Conservation (phyloP, 2,888 invertebrate species). For the Apoda limacodes region DNA sequence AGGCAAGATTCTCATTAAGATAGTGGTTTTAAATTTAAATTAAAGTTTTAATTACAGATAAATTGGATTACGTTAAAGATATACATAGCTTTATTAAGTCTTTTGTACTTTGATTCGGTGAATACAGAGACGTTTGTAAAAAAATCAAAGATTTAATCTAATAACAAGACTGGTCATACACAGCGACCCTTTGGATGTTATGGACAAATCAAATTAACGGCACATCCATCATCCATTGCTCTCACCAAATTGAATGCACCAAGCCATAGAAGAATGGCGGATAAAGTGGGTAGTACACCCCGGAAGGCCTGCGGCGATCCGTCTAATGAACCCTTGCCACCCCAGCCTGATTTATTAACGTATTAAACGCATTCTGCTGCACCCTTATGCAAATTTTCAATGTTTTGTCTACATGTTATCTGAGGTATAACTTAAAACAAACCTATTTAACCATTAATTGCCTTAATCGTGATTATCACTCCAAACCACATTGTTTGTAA, state of each 20-base stretch:
- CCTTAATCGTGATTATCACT: too few relatives aligned
- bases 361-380: conserved; percentile 68
- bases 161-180: too few relatives aligned
- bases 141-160: too few relatives aligned
- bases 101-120: too few relatives aligned
- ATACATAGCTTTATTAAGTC: too few relatives aligned
- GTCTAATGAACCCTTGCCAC: conserved; percentile 64
- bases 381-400: conserved; percentile 48
- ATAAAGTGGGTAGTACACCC: conserved; percentile 49
- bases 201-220: conserved; percentile 35
- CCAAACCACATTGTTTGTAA: too few relatives aligned
- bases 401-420: too few relatives aligned
- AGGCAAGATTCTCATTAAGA: conserved; percentile 43
- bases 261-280: conserved; percentile 41
- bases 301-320: conserved; percentile 63
- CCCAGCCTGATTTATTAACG: conserved; percentile 67
- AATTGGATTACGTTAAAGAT: not conserved
- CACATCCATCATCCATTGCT: conserved; percentile 44
- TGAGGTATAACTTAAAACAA: too few relatives aligned
- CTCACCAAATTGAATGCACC: conserved; percentile 51
- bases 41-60: conserved; percentile 8
- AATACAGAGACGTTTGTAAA: too few relatives aligned
- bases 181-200: too few relatives aligned
- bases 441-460: too few relatives aligned
- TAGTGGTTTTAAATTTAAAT: conserved; percentile 24